Conservation (phyloP, 2,888 invertebrate species). For the Crepidodera aurea region DNA sequence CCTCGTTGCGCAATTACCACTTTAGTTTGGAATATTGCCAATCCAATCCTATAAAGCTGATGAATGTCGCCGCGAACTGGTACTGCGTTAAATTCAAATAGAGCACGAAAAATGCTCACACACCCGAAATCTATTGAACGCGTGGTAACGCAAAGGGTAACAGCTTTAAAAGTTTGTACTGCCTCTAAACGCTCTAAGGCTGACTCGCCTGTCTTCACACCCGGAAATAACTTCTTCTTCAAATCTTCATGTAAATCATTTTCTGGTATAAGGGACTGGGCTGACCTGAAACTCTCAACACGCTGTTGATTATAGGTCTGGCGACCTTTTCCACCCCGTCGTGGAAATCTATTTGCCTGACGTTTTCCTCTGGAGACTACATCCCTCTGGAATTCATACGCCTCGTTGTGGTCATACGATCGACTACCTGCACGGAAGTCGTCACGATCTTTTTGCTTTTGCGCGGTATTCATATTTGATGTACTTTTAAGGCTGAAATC, state of each 20-base stretch:
- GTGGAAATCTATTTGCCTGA: not conserved
- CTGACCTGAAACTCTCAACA: not conserved
- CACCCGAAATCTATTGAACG: not conserved
- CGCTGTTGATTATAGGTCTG: not conserved
- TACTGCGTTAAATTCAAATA: not conserved
- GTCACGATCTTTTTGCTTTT: not conserved
- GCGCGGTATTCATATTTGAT: not conserved
- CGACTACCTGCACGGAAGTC: not conserved
- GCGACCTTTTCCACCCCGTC: not conserved
- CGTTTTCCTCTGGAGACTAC: not conserved
- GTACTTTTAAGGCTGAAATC: not conserved
- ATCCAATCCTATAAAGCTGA: not conserved
- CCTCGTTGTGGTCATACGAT: not conserved
- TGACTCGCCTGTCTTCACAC: not conserved
- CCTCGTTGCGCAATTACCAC: not conserved
- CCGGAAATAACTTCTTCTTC: conserved; percentile 52
- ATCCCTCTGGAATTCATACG: not conserved
- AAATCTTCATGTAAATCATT: not conserved
- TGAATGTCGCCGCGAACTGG: not conserved
- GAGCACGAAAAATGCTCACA: not conserved
- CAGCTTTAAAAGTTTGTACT: conserved; percentile 1
- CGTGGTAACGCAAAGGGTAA: not conserved
- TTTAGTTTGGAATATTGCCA: not conserved
- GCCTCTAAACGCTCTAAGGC: not conserved
- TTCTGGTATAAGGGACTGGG: not conserved